Evolutionary conservation across 1,140 invertebrate species (phyloP), one percentile per base, ranked within the genome.

Genomic region (Platorchestia sp.): DNA sequence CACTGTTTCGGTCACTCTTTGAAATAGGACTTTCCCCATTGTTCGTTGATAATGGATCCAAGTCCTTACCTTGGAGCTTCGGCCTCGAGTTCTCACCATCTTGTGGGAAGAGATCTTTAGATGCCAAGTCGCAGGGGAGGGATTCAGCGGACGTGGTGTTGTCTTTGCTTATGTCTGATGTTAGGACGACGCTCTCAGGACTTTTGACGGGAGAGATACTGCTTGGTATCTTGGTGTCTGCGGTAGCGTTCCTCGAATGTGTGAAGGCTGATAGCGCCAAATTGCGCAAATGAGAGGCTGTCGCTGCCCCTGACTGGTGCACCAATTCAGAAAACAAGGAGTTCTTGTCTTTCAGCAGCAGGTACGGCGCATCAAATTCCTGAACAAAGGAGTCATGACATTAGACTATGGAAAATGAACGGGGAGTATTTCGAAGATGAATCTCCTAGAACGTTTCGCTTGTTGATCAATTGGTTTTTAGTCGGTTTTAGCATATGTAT

Each of bases 311-410:
- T 14, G 96, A 96, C 95, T 96, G 96, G 22, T 95, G 91, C 41
- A 97, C 97, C 97, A 97, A 97, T 42, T 97, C 97, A 43, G 96
- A 97, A 89, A 98, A 97, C 91, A 97, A 90, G 40, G 97, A 97
- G 40, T 97, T 96, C 42, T 96, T 95, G 47, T 98, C 97, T 40
- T 97, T 97, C 27, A 98, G 97, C 36, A 99, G 97, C 51, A 97
- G 97, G 96, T 98, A 97, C 0, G 98, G 98, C 95, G 98, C 97
- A 95, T 98, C 98, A 97, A 98, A 98, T 97, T 99, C 98, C 40
- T 97, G 95, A 6, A 96, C 75, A 89, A 95, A 45, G 89, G 41
- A 95, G n/a, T 42, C 59, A 75, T 36, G 27, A 75, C 14, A 36
- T 75, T 75, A 75, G 59, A 36, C 59, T 22, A 75, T 10, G 1